These are phyloP conservation scores for Erebia ligea DNA, from an alignment of 2,888 invertebrate genomes.

Conservation along the genomic window DNA sequence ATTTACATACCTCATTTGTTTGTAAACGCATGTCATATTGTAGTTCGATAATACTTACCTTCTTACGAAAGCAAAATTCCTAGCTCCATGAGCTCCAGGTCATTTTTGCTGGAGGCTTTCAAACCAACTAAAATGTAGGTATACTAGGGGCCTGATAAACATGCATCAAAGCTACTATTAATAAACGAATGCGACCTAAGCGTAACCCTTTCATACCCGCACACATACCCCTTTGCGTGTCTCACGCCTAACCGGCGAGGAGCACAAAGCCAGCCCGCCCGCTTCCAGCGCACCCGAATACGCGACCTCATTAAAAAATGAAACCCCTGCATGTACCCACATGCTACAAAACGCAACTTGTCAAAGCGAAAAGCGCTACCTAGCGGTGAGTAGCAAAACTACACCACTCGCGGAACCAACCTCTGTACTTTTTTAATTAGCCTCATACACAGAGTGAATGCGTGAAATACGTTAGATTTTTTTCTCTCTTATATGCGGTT, in stretches of 20 bases:
- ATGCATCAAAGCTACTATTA: constrained; percentile 57
- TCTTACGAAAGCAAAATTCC: not conserved
- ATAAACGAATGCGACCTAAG: constrained; percentile 67
- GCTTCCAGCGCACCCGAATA: constrained; percentile 65
- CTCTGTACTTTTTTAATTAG: constrained; percentile 82
- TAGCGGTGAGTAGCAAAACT: constrained; percentile 80
- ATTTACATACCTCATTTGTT: no score
- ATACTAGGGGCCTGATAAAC: constrained; percentile 49
- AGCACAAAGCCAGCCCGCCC: constrained; percentile 63
- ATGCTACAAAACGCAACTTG: constrained; percentile 63
- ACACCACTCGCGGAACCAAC: constrained; percentile 75
- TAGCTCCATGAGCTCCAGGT: constrained; percentile 7
- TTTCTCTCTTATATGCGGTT: constrained; percentile 68
- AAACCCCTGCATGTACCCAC: constrained; percentile 61
- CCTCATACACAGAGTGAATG: constrained; percentile 77
- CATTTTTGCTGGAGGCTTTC: constrained; percentile 6
- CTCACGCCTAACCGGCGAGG: constrained; percentile 52
- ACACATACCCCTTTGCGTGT: constrained; percentile 61
- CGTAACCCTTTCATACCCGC: constrained; percentile 71
- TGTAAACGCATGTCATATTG: no score
- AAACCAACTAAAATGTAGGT: constrained; percentile 21
- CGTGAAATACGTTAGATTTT: constrained; percentile 76
- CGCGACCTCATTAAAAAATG: constrained; percentile 82
- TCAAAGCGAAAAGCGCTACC: constrained; percentile 78
- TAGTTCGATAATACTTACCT: not conserved